Evolutionary conservation across 2,797 vertebrate genomes (phyloP).

Genomic region (Hirundo rustica): DNA sequence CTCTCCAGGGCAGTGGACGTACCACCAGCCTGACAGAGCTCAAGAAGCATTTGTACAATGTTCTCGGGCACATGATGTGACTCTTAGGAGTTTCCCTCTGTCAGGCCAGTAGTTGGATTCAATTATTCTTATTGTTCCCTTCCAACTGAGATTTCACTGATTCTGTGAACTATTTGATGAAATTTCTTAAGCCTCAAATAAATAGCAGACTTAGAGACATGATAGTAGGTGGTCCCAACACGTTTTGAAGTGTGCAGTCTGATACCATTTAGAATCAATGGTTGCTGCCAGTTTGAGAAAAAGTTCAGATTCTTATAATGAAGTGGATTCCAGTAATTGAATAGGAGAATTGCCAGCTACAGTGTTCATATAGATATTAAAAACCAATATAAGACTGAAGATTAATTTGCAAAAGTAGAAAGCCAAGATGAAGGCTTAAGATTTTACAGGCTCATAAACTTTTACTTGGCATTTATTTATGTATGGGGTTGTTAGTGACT

Average conservation of each 20-base stretch:
- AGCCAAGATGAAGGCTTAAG: not conserved
- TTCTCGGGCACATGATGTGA: not conserved
- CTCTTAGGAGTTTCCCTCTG: not conserved
- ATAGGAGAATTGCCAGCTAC: not conserved
- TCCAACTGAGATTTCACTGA: not conserved
- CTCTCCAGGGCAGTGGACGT: not conserved
- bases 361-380: not conserved
- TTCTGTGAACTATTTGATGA: not conserved
- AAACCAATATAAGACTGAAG: not conserved
- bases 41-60: accelerated
- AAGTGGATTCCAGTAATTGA: not conserved
- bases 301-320: not conserved
- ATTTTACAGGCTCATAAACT: not conserved
- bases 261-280: not conserved
- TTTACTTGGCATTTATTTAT: not conserved
- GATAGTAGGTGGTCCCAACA: not conserved
- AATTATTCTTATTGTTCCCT: not conserved
- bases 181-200: not conserved
- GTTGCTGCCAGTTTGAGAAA: not conserved
- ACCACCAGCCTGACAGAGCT: not conserved
- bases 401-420: conserved; percentile 1
- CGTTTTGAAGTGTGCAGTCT: not conserved
- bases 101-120: not conserved
- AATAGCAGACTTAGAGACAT: not conserved
- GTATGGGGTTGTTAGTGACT: not conserved